phyloP scores from a whole-genome alignment of 2,797 vertebrate genomes.

The Diceros bicornis region DNA sequence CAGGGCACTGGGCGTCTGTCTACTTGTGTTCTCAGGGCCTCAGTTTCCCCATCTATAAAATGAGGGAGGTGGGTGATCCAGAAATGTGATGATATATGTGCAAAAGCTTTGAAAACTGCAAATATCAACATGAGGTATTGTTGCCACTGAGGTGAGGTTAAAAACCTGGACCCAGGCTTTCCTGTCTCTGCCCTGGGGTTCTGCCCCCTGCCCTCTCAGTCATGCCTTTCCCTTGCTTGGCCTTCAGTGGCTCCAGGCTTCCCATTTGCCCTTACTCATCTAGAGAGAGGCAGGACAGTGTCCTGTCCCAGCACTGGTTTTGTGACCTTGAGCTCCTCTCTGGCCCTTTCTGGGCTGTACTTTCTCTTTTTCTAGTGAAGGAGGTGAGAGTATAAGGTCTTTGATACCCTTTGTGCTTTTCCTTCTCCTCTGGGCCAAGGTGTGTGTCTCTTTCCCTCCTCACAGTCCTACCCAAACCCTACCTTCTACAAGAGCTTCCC shows the following conservation, averaged over 20 bases:
- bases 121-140: neutral
- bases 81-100: neutral
- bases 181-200: neutral
- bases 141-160: neutral
- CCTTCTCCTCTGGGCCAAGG: conserved; percentile 6
- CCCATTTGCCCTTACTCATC: neutral
- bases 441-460: neutral
- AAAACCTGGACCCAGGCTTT: neutral
- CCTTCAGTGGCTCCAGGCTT: neutral
- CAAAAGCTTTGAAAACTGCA: conserved; percentile 53
- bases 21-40: neutral
- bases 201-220: neutral
- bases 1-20: neutral
- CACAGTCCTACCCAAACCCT: neutral
- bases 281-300: neutral
- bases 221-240: conserved; percentile 19
- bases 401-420: neutral
- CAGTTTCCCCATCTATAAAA: conserved; percentile 17
- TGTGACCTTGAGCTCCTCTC: neutral
- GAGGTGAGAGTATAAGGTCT: neutral
- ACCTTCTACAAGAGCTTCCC: conserved; percentile 8
- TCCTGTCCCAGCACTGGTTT: neutral
- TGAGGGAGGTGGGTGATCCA: neutral
- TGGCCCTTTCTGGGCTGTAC: neutral
- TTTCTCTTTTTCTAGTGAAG: conserved; percentile 60